Evolutionary conservation across 2,888 invertebrate species (phyloP).

Genomic region (Eurytoma californica): DNA sequence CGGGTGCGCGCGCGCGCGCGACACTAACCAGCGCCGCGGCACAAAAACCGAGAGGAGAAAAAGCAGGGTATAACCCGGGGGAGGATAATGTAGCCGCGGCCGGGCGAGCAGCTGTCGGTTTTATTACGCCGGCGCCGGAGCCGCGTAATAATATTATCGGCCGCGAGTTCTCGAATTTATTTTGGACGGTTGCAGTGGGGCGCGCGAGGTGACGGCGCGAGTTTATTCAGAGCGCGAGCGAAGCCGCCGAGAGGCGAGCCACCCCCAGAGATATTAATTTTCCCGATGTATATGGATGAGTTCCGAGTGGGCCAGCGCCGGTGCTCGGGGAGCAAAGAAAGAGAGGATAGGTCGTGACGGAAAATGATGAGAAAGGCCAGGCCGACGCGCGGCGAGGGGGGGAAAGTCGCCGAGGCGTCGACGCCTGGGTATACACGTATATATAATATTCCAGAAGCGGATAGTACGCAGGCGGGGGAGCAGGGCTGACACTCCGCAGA

Average conservation of each 20-base stretch:
- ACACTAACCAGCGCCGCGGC: conserved; percentile 25
- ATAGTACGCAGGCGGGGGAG: neutral
- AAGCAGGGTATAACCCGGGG: neutral
- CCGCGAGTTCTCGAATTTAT: conserved; percentile 58
- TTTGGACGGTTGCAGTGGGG: conserved; percentile 28
- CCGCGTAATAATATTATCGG: conserved; percentile 57
- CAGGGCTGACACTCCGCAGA: conserved; percentile 1
- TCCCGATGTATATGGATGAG: conserved; percentile 74
- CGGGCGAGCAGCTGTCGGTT: conserved; percentile 7
- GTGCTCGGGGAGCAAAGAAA: neutral
- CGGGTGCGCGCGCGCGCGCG: neutral
- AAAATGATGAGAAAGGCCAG: neutral
- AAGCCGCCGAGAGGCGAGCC: conserved; percentile 61
- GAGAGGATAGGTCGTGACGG: conserved; percentile 2
- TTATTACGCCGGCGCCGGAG: conserved; percentile 34
- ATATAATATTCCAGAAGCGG: neutral
- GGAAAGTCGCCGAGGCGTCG: too few relatives aligned
- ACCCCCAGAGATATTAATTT: conserved; percentile 71
- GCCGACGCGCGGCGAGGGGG: neutral
- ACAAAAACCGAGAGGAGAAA: neutral
- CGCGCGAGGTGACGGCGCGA: conserved; percentile 40
- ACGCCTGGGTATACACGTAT: neutral
- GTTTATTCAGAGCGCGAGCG: conserved; percentile 70
- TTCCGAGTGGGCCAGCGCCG: conserved; percentile 44
- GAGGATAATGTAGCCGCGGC: conserved; percentile 7